These are phyloP conservation scores for Heliothis virescens DNA, from an alignment of 1,140 invertebrate genomes.

Conservation along the genomic window DNA sequence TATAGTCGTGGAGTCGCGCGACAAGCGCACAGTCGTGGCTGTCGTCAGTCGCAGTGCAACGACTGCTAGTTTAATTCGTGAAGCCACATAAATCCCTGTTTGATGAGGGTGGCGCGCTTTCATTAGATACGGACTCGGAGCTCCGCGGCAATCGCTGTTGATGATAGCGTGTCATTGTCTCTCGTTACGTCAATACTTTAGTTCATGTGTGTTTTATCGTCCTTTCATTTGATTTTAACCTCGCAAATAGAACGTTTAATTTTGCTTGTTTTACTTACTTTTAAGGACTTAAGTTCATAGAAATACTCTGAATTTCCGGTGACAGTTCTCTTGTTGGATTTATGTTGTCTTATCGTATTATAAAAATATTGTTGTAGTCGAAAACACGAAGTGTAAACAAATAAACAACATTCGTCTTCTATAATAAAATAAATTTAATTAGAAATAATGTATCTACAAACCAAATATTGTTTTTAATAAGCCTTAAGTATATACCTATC, in stretches of 20 bases:
- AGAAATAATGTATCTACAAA: background rate
- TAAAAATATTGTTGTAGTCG: too few species aligned
- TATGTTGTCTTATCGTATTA: too few species aligned
- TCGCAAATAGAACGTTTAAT: too few species aligned
- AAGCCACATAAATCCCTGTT: constrained; percentile 63
- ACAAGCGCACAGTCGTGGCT: constrained; percentile 25
- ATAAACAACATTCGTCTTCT: too few species aligned
- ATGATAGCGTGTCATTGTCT: constrained; percentile 43
- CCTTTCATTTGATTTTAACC: background rate
- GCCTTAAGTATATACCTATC: too few species aligned
- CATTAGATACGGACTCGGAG: constrained; percentile 55
- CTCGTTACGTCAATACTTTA: constrained; percentile 10
- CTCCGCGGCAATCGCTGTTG: constrained; percentile 37
- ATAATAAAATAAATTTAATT: too few species aligned
- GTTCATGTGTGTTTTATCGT: constrained; percentile 26
- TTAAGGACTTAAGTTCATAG: too few species aligned
- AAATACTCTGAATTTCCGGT: too few species aligned
- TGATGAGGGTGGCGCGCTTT: constrained; percentile 60
- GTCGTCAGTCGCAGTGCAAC: constrained; percentile 59
- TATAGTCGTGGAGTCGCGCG: constrained; percentile 48
- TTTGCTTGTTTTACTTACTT: too few species aligned
- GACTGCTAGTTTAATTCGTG: constrained; percentile 65
- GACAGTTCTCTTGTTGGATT: too few species aligned
- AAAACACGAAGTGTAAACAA: too few species aligned
- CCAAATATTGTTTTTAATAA: background rate